phyloP scores from a whole-genome alignment of 2,113 vertebrate species.

The Craseonycteris thonglongyai region DNA sequence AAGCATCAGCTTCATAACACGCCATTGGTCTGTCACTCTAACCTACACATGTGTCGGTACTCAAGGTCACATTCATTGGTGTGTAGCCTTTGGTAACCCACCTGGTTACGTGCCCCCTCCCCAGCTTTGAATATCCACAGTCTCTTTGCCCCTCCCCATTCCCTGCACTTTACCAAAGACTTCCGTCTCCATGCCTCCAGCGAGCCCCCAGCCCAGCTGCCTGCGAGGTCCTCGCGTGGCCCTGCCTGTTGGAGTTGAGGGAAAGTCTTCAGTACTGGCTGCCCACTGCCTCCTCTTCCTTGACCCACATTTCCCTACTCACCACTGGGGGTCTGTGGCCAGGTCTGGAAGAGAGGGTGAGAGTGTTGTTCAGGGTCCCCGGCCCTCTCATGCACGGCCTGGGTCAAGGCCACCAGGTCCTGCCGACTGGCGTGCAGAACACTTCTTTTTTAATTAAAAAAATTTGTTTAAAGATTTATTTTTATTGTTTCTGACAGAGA shows the following conservation, averaged over 20 bases:
- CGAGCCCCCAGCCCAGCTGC: rapidly evolving
- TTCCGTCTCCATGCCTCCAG: too few species aligned
- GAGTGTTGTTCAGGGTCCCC: too few species aligned
- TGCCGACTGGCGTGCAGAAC: not conserved
- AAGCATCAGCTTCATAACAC: not conserved
- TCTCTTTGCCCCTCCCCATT: not conserved
- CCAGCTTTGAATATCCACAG: not conserved
- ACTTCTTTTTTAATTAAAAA: too few species aligned
- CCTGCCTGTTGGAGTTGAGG: not conserved
- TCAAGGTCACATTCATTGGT: not conserved
- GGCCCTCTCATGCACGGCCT: not conserved
- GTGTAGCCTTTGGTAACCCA: not conserved
- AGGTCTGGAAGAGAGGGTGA: not conserved
- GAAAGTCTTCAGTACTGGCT: not conserved
- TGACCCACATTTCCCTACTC: not conserved
- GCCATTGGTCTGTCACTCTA: not conserved
- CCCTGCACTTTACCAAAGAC: not conserved
- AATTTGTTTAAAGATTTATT: too few species aligned
- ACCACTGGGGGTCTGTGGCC: rapidly evolving
- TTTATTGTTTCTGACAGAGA: too few species aligned
- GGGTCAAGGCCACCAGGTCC: not conserved
- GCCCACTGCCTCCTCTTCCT: not conserved
- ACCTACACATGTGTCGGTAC: not conserved
- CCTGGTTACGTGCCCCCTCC: not conserved
- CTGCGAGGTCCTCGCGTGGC: too few species aligned